Base-by-base conservation (phyloP, 2,113 vertebrate species). In the Plectropomus leopardus region DNA sequence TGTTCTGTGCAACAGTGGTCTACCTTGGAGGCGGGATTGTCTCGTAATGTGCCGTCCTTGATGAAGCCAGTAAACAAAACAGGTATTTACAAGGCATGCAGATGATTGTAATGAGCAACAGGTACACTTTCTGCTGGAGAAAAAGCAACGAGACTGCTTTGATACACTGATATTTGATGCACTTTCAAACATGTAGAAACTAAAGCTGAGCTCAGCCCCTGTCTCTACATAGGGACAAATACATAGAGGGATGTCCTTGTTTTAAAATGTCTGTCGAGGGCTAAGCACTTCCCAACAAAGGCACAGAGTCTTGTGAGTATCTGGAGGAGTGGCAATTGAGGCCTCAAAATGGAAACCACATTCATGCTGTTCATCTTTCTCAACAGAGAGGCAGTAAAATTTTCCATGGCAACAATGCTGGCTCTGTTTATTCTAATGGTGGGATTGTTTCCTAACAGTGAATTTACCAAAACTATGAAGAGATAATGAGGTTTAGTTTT, bases 321-420 rank as follows among this genome's bases (percentile, higher is more conserved):
- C 24, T 72, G 70, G 63, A 68, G 60, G 65, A 48, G 51, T 32
- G 76, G 19, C 72, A 77, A 50, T 45, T 55, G 9, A 63, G 65
- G 44, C 48, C 66, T 83, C 45, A 34, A 76, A 78, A 72, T 82
- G 63, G 32, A 90, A 86, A 89, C 69, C 88, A 78, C 80, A 87
- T 63, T 87, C 26, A 60, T 44, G 14, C 70, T 16, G 63, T 58
- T 58, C 24, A 14, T 76, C 54, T 57, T 65, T 72, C 58, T 78
- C 86, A 50, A 80, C 69, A 61, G 78, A 79, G 40, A 69, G 34
- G 47, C 63, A 73, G 59, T 73, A 48, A 86, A 72, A 74, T 9
- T 86, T 90, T 90, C 84, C 90, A 74, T 77, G 66, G 85, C 61
- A 88, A 86, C 86, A 88, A 85, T 57, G 40, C 70, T 58, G 67